Conservation (phyloP, 2,113 vertebrate genomes). For the Apistogramma diplotaenia region DNA sequence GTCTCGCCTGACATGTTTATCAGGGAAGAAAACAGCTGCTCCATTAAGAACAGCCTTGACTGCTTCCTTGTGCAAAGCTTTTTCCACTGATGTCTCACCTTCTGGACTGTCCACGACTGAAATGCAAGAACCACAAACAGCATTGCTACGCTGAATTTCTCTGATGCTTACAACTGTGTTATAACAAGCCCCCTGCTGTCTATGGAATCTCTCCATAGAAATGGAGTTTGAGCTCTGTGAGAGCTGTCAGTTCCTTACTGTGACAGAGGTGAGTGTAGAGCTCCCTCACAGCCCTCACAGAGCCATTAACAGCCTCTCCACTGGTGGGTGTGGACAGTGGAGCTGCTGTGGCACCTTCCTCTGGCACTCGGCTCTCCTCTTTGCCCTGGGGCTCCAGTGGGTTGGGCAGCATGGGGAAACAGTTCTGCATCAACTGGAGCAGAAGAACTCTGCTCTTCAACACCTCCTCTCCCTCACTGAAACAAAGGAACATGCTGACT, state of each 20-base stretch:
- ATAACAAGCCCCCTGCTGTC: not conserved
- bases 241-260: conserved; percentile 71
- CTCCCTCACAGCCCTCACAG: conserved; percentile 79
- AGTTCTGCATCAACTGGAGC: conserved; percentile 92
- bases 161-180: not conserved
- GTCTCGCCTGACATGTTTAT: conserved; percentile 84
- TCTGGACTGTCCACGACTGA: conserved; percentile 86
- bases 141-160: not conserved
- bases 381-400: conserved; percentile 60
- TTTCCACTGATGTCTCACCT: conserved; percentile 75
- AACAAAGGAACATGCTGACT: not conserved
- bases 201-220: not conserved
- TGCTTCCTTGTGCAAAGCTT: conserved; percentile 85
- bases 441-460: conserved; percentile 86
- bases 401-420: conserved; percentile 83
- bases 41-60: conserved; percentile 89
- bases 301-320: conserved; percentile 49
- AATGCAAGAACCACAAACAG: conserved; percentile 23
- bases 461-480: conserved; percentile 86
- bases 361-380: conserved; percentile 23
- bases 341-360: conserved; percentile 12
- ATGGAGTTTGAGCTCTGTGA: not conserved
- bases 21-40: conserved; percentile 94
- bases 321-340: conserved; percentile 43
- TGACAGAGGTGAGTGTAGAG: conserved; percentile 89